Base-by-base conservation (phyloP, 1,140 invertebrate genomes). In the Muscidifurax raptorellus region DNA sequence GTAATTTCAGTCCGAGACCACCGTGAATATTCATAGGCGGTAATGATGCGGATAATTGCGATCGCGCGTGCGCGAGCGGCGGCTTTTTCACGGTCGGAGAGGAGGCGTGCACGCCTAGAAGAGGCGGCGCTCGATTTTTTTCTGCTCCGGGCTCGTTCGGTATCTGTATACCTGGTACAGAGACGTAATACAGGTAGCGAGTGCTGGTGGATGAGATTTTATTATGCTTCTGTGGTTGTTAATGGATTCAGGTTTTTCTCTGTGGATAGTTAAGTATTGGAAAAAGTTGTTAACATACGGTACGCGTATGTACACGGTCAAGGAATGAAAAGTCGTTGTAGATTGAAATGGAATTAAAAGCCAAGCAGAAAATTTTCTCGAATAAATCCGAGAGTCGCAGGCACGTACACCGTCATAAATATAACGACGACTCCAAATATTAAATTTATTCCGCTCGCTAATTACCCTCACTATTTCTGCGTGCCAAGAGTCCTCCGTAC, bases 11-110 rank as follows among this genome's bases (percentile, higher is more conserved):
- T 47, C 32, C 77, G 64, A 59, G 84, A n/a, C 80, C 59, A 75
- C 59, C 75, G 86, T 90, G 89, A 90, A 90, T 89, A 90, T 90
- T 90, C 89, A 90, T 89, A 25, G 83, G 77, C 74, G 80, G 87
- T 86, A 88, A 88, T 87, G 88, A 89, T 78, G 87, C 83, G 86
- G 85, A 88, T 90, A 90, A 90, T 90, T 87, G 86, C 83, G 84
- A 47, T 85, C 83, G 12, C 64, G 32, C 82, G 67, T 80, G 83
- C 78, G 72, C 81, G 79, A 36, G 80, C 47, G 25, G 44, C 18
- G 27, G 12, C 64, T 69, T 47, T 71, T 80, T 59, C 52, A 59
- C 52, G 52, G 52, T 47, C 44, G 44, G 4, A 18, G 22, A 59
- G 52, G 52, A 59, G 52, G 52, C 52, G 64, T 80, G 12, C 32